Base-by-base conservation (phyloP, 2,113 vertebrate genomes). In the Pandion haliaetus region DNA sequence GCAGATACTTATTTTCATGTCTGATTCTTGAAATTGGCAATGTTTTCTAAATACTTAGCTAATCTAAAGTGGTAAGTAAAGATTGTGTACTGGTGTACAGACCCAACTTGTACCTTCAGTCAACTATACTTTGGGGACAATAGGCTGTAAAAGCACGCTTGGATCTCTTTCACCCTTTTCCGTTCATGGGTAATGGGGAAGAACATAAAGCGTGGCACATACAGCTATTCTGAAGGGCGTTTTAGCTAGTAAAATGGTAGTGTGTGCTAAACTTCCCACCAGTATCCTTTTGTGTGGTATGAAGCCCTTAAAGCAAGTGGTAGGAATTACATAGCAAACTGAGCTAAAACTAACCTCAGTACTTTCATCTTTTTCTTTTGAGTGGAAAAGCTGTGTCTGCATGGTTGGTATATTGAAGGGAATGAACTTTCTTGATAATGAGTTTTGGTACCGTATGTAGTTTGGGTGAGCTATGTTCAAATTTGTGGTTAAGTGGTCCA, bases 91-190 rank as follows among this genome's bases (percentile, higher is more conserved):
- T 6, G 1, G 6, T 58, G 16, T 55, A 28, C n/a, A 79, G 38
- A 45, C 25, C 19, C 2, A 2, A 8, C 25, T 54, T 74, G 40
- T 24, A 36, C 67, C 15, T 77, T 88, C 24, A 42, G n/a, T 34
- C 24, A 42, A 5, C 32, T 36, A 1, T 0, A 0, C 47, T 66
- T 47, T 55, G 21, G 17, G 32, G 40, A 34, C 34, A 9, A 2
- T 1, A 4, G 76, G 45, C 50, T 95, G 34, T 29, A 32, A 69
- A 84, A 84, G 28, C 49, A 14, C 8, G 2, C 28, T 82, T 0
- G 1, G 8, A 15, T 62, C 47, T 88, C 72, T 58, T 69, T 85
- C 14, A n/a, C 29, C 8, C 28, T 65, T 82, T 65, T 59, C 18
- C 32, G 90, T 17, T 45, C 57, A 36, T 76, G 38, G 3, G 13